Conservation (phyloP, 2,888 invertebrate species). For the Sesia bembeciformis region DNA sequence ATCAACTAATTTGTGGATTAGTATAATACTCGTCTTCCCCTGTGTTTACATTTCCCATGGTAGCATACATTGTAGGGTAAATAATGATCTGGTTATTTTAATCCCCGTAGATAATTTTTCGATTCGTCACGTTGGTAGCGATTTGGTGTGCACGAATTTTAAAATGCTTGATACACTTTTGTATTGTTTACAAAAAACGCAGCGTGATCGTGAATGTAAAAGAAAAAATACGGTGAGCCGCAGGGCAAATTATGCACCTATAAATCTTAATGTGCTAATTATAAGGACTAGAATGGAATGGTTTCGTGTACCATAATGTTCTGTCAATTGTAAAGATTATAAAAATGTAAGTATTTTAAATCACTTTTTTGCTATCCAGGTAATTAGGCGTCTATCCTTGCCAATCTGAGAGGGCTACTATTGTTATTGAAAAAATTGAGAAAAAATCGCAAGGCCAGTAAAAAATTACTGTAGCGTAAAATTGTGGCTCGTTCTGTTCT, state of each 20-base stretch:
- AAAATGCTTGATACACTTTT: background rate
- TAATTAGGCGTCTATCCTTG: conserved; percentile 12
- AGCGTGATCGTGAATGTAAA: too few species aligned
- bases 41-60: conserved; percentile 70
- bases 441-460: conserved; percentile 19
- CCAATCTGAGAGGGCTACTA: conserved; percentile 10
- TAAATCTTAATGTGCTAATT: too few species aligned
- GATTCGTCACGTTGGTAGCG: conserved; percentile 46
- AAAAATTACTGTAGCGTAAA: conserved; percentile 23
- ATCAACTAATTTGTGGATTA: conserved; percentile 59
- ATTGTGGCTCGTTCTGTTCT: conserved; percentile 13
- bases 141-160: conserved; percentile 42
- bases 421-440: conserved; percentile 3
- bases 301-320: too few species aligned
- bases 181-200: too few species aligned
- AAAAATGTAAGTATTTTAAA: too few species aligned
- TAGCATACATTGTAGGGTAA: conserved; percentile 32
- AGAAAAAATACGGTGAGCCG: too few species aligned
- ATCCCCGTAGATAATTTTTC: conserved; percentile 56
- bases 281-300: too few species aligned
- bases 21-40: conserved; percentile 33
- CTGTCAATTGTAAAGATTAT: too few species aligned
- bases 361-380: conserved; percentile 6
- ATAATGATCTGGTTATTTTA: conserved; percentile 54
- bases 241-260: too few species aligned